Evolutionary conservation across 1,140 invertebrate species (phyloP), one percentile per base, ranked within the genome.

Genomic region (Eupristina koningsbergeri): DNA sequence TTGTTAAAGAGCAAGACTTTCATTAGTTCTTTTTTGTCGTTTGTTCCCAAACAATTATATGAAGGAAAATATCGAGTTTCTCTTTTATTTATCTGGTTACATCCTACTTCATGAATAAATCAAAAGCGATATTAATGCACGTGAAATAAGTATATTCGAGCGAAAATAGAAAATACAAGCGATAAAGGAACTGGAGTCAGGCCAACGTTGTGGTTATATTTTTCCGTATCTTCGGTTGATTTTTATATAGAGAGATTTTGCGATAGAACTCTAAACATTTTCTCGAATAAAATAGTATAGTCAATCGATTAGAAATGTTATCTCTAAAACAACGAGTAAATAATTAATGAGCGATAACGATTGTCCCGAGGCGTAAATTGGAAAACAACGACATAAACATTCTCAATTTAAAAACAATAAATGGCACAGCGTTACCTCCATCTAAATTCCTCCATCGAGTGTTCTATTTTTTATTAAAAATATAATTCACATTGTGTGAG

Each of bases 51-150:
- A 64, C 61, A 64, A 64, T 64, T 64, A 64, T 64, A 29, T 29
- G 61, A 64, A 34, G 61, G 61, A 34, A 34, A 64, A 31, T 64
- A n/a, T 34, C 3, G 22, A 31, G 61, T 64, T 64, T 34, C 31
- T 64, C 61, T 31, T 31, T 39, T 71, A 71, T 41, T 39, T 41
- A 41, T 39, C 36, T 31, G 26, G 22, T 41, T 9, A 13, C 22
- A 71, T 71, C 22, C 36, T 71, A 36, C 36, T 26, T 41, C n/a
- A 71, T 41, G 67, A 41, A 71, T 71, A 71, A 71, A 71, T 26
- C 31, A 64, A 64, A 64, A 31, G 61, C 31, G 9, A 34, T 0
- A 64, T 64, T 31, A 64, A 64, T 34, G 61, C 13, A 64, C 61
- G 13, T 29, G 61, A 64, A 34, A 64, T 8, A 34, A 64, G 31